Base-by-base conservation (phyloP, 2,888 invertebrate species). In the Perithous albicinctus region DNA sequence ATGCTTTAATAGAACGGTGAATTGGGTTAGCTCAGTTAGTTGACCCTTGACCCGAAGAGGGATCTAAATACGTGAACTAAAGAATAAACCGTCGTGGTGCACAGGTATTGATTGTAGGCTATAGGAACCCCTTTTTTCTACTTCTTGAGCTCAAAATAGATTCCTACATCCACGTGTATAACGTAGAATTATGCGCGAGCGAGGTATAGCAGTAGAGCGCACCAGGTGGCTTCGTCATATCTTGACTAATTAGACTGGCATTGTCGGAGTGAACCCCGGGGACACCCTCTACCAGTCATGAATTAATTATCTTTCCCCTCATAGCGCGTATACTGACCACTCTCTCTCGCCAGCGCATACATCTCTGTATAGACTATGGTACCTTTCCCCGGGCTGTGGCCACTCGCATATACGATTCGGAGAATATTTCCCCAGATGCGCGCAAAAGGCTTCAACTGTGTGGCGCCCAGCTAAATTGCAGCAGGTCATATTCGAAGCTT, bases 161-260 rank as follows among this genome's bases (percentile, higher is more conserved):
- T 64, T 64, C 23, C 18, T 43, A 54, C 41, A 35, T 10, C 15
- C 18, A 48, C 41, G n/a, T 29, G 48, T 3, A 51, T 23, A 29
- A 18, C n/a, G 7, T 18, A 48, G 41, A 43, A 63, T 63, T 61
- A 18, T 32, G 56, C 10, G 32, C 41, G 61, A n/a, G 66, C 66
- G 54, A 43, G 18, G 29, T 77, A 41, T 46, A 75, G 56, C 59
- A 15, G 15, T 64, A 43, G 26, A 12, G 41, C 56, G 46, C 41
- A 69, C 51, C 73, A 70, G 51, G 69, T 80, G 88, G 87, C 85
- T 86, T 87, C 86, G 87, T 88, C 89, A 88, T 88, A 88, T 90
- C 88, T 90, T 89, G 89, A 89, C 89, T 90, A 89, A 90, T 90
- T 90, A 89, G 88, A 86, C 80, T 82, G 84, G 85, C 88, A 89